A percentile compares a stretch with the other conserved stretches of the same genome.
These are phyloP conservation scores for Tetraodon nigroviridis DNA, from an alignment of 2,113 vertebrate species.

Conservation along the genomic window DNA sequence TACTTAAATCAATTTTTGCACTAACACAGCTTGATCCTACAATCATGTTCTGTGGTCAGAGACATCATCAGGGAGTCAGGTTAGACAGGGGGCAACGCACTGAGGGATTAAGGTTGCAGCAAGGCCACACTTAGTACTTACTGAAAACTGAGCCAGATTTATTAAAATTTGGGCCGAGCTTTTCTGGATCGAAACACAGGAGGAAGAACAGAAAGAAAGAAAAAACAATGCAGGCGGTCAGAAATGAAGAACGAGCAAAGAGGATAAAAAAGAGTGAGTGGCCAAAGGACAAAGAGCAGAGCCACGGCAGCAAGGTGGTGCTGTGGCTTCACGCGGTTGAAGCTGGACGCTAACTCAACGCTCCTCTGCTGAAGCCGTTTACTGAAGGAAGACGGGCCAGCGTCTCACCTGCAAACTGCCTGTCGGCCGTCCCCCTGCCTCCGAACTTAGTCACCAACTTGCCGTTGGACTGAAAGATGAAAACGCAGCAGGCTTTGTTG, in stretches of 20 bases:
- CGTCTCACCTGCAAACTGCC: conserved; percentile 88
- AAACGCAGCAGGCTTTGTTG: conserved; percentile 97
- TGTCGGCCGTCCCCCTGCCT: conserved; percentile 84
- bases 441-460: conserved; percentile 93
- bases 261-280: conserved; percentile 11
- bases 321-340: no score
- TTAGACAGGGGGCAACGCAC: conserved; percentile 60
- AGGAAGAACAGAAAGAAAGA: conserved; percentile 52
- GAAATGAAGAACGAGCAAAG: conserved; percentile 46
- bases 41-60: conserved; percentile 30
- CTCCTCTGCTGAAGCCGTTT: background rate
- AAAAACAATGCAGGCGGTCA: conserved; percentile 37
- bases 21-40: conserved; percentile 24
- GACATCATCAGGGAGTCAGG: conserved; percentile 48
- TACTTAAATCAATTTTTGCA: conserved; percentile 29
- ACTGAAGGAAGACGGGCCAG: background rate
- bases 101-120: conserved; percentile 61
- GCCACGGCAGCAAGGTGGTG: no score
- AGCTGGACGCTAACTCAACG: no score
- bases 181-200: conserved; percentile 71
- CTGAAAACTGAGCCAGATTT: conserved; percentile 79
- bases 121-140: conserved; percentile 76
- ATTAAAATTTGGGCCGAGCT: conserved; percentile 76
- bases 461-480: conserved; percentile 95
- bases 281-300: background rate